Base-by-base conservation (phyloP, 2,113 vertebrate species). In the Megaleporinus macrocephalus region DNA sequence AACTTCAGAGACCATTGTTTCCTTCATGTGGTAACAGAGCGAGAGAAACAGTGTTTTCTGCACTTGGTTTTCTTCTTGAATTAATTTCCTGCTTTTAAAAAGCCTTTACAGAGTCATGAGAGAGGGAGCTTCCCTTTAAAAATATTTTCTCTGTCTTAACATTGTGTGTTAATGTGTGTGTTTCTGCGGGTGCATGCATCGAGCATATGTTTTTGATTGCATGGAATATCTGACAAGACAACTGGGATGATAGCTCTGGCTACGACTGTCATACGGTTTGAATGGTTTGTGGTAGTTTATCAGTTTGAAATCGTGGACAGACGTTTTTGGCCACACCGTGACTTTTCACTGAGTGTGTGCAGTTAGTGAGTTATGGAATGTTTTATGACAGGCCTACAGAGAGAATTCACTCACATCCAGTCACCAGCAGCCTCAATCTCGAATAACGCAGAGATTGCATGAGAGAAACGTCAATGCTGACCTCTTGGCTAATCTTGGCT, bases 21-120 rank as follows among this genome's bases (percentile, higher is more conserved):
- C n/a, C 51, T 69, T 85, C 76, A 78, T 74, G 79, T 82, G 51
- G 61, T 69, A 49, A 29, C 47, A 47, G 36, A 66, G 49, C 16
- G 18, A 20, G 44, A 24, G 29, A 74, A 53, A 33, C 26, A 33
- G 4, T 24, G 36, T 24, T 70, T 61, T 73, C 20, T 33, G 63
- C 30, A 73, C 65, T 62, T 73, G 59, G 13, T 36, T 65, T 61
- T 62, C 13, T n/a, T 53, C 70, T 72, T 36, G 63, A 4, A 14
- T 55, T 55, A 55, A 68, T n/a, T 70, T 70, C 66, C 66, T 70
- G 33, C 33, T 27, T 70, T 41, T 44, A 44, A 14, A 44, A 70
- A 14, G 65, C 30, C 20, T 68, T 65, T 65, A 65, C 15, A 30
- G 14, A 26, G 51, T 57, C 49, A 20, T 79, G 24, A 70, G 33